Conservation (phyloP, 2,888 invertebrate genomes). For the Trichopria drosophilae region DNA sequence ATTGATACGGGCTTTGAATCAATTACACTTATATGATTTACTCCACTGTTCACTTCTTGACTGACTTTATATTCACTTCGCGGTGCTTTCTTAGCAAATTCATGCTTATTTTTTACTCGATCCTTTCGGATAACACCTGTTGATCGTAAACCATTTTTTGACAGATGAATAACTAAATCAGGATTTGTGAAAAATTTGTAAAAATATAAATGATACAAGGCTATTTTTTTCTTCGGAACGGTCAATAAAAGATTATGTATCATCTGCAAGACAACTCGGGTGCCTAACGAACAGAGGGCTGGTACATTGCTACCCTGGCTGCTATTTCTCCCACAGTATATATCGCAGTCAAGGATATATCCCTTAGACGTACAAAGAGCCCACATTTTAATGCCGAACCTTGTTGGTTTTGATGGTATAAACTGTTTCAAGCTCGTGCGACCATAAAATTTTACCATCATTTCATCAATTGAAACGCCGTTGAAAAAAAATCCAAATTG, state of each 20-base stretch:
- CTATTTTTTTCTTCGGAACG: conserved; percentile 3
- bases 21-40: conserved; percentile 7
- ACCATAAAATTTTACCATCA: too few relatives aligned
- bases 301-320: conserved; percentile 4
- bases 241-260: conserved; percentile 9
- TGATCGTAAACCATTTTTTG: too few relatives aligned
- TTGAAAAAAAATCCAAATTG: too few relatives aligned
- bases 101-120: conserved; percentile 3
- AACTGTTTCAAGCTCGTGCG: too few relatives aligned
- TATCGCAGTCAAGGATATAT: too few relatives aligned
- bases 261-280: conserved; percentile 4
- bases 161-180: conserved; percentile 13
- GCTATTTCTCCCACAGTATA: too few relatives aligned
- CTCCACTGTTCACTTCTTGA: conserved; percentile 6
- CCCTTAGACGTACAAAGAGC: too few relatives aligned
- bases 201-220: conserved; percentile 8
- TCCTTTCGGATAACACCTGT: too few relatives aligned
- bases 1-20: conserved; percentile 10
- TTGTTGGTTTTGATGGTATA: too few relatives aligned
- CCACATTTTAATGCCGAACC: too few relatives aligned
- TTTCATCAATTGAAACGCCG: too few relatives aligned
- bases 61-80: conserved; percentile 8
- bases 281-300: conserved; percentile 7
- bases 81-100: conserved; percentile 9
- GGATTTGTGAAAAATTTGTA: conserved; percentile 4